A percentile compares a stretch with the other conserved stretches of the same genome.
Evolutionary conservation across 2,888 invertebrate genomes (phyloP).

Genomic region (Lottia gigantea): DNA sequence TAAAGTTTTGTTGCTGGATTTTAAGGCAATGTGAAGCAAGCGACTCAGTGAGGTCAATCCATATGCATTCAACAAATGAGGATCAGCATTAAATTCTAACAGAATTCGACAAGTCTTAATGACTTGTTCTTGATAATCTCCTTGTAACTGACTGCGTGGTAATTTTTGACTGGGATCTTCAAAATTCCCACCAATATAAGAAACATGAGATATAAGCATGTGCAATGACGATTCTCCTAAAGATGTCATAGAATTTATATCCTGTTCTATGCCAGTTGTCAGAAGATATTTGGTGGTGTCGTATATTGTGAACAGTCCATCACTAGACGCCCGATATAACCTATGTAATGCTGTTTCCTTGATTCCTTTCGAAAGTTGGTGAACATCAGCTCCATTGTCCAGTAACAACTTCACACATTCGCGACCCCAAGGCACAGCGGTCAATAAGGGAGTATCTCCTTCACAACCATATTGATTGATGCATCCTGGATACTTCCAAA

Average conservation of each 20-base stretch:
- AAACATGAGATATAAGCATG: slow-evolving; percentile 70
- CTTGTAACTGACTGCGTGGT: slow-evolving; percentile 57
- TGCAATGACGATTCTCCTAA: slow-evolving; percentile 81
- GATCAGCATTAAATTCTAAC: slow-evolving; percentile 63
- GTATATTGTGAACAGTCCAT: slow-evolving; percentile 72
- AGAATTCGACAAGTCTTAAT: slow-evolving; percentile 55
- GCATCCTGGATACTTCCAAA: slow-evolving; percentile 50
- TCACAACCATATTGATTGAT: slow-evolving; percentile 70
- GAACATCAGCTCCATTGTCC: slow-evolving; percentile 78
- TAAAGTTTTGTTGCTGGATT: slow-evolving; percentile 77
- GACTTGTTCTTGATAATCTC: slow-evolving; percentile 57
- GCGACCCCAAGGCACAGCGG: slow-evolving; percentile 78
- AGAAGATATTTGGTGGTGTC: slow-evolving; percentile 77
- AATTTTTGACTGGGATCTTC: slow-evolving; percentile 69
- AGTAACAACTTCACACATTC: slow-evolving; percentile 73
- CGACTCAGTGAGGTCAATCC: slow-evolving; percentile 81
- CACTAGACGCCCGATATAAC: slow-evolving; percentile 68
- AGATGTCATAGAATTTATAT: slow-evolving; percentile 79
- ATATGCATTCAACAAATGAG: slow-evolving; percentile 67
- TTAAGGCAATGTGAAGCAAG: slow-evolving; percentile 70
- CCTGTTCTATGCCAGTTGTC: slow-evolving; percentile 78
- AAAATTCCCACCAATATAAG: slow-evolving; percentile 64
- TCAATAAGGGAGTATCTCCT: slow-evolving; percentile 83
- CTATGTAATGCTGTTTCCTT: slow-evolving; percentile 74
- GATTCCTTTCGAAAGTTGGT: slow-evolving; percentile 77